Base-by-base conservation (phyloP, 2,888 invertebrate genomes). In the Oscheius sp. region DNA sequence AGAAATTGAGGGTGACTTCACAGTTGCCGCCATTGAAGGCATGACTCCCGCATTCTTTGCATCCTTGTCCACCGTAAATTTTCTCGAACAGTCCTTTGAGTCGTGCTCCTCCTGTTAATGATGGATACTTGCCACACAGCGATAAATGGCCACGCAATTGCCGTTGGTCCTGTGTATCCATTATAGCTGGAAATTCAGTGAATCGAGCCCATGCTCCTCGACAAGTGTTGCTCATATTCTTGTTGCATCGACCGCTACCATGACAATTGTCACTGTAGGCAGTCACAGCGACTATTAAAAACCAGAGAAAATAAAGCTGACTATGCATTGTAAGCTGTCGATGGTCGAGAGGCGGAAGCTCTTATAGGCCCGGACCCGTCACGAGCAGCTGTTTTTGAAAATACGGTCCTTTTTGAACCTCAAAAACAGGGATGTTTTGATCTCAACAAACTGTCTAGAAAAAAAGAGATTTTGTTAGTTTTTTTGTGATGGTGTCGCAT, bases 1-100 rank as follows among this genome's bases (percentile, higher is more conserved):
- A 58, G 29, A 58, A 58, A 12, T 58, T 58, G n/a, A 58, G 27
- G 6, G 58, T 58, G 29, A 58, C 27, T 27, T 27, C 27, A 13
- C 58, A 58, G 7, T 27, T 58, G n/a, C 58, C 58, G 12, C 27
- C 58, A 58, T 58, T 58, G 27, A 27, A 58, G 29, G 58, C 27
- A 27, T 58, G 58, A 58, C 0, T 27, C 1, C 58, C 58, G 27
- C 58, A 58, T 1, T 13, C 25, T n/a, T 29, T 58, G 27, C 55
- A 55, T 21, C 23, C 55, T 21, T 55, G 55, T 16, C 58, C 58
- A 16, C 29, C 27, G 27, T 58, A 58, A n/a, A 58, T 58, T 1
- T 25, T 2, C 25, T 23, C 58, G n/a, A 58, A 58, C n/a, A 58
- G 58, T 1, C 16, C 1, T 29, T 58, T 58, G 1, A 58, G 5